Conservation (phyloP, 2,888 invertebrate genomes). For the Dryadula phaetusa region DNA sequence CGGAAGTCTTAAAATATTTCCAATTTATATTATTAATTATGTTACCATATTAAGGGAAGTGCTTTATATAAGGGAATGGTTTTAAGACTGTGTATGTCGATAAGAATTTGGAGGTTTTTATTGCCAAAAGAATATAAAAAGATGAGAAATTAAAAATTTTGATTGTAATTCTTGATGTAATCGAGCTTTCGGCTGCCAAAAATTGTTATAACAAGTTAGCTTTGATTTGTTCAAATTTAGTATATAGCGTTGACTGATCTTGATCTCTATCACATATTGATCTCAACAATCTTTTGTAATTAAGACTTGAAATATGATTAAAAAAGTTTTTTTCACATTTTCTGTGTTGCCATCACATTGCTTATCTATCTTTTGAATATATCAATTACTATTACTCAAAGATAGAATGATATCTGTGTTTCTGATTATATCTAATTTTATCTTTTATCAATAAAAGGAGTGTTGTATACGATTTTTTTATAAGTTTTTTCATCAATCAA, state of each 20-base stretch:
- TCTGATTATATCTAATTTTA: not conserved
- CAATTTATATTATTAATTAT: constrained; percentile 20
- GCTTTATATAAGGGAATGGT: constrained; percentile 34
- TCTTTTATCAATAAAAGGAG: not conserved
- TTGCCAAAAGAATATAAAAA: constrained; percentile 5
- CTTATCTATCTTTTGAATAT: constrained; percentile 1
- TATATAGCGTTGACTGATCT: constrained; percentile 66
- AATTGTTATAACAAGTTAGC: constrained; percentile 48
- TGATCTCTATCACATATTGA: constrained; percentile 76
- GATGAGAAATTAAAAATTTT: constrained; percentile 1
- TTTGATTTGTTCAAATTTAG: constrained; percentile 23
- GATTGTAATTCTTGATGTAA: constrained; percentile 35
- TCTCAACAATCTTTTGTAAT: constrained; percentile 68
- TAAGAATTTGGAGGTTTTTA: constrained; percentile 28
- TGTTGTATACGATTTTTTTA: not conserved
- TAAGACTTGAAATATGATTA: constrained; percentile 45
- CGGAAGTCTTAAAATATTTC: not conserved
- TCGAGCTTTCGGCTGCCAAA: constrained; percentile 55
- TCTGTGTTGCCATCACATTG: constrained; percentile 56
- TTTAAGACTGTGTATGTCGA: constrained; percentile 40
- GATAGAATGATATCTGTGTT: not conserved
- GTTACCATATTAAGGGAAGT: constrained; percentile 42
- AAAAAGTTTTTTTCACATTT: constrained; percentile 48
- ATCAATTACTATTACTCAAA: not conserved
- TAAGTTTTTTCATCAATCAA: not conserved